Evolutionary conservation across 2,888 invertebrate species (phyloP).

Genomic region (Erebia aethiops): DNA sequence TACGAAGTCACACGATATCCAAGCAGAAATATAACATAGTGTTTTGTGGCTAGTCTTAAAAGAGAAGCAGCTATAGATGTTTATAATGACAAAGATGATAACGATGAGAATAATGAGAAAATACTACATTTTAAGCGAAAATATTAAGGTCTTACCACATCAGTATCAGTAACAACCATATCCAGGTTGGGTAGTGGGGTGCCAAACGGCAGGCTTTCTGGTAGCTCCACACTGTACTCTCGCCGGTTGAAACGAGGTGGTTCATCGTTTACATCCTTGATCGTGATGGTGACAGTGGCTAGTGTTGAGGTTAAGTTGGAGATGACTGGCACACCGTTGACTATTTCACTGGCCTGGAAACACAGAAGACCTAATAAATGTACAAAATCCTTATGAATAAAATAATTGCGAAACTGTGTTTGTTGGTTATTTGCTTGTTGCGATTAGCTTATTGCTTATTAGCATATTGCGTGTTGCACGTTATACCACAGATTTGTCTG

Average conservation of each 20-base stretch:
- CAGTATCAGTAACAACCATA: slow-evolving; percentile 93
- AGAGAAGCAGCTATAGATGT: background rate
- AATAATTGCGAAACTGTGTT: no score
- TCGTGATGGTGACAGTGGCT: slow-evolving; percentile 90
- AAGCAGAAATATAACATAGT: no score
- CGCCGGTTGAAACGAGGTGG: slow-evolving; percentile 92
- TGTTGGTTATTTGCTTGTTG: no score
- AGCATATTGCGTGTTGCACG: no score
- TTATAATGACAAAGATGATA: background rate
- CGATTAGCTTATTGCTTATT: no score
- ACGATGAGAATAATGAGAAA: background rate
- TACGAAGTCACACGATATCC: no score
- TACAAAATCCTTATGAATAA: background rate
- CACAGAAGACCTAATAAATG: background rate
- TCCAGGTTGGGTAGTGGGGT: slow-evolving; percentile 91
- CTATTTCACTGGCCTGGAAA: slow-evolving; percentile 88
- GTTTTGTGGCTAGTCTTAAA: no score
- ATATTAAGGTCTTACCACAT: slow-evolving; percentile 84
- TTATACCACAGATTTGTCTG: no score
- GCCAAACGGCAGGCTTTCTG: slow-evolving; percentile 91
- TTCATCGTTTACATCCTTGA: slow-evolving; percentile 95
- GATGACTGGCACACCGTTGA: slow-evolving; percentile 87
- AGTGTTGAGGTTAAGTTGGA: slow-evolving; percentile 87
- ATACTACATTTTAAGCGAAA: background rate
- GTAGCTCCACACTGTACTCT: slow-evolving; percentile 91